phyloP scores from a whole-genome alignment of 2,888 invertebrate species.

The Hypomecis punctinalis region DNA sequence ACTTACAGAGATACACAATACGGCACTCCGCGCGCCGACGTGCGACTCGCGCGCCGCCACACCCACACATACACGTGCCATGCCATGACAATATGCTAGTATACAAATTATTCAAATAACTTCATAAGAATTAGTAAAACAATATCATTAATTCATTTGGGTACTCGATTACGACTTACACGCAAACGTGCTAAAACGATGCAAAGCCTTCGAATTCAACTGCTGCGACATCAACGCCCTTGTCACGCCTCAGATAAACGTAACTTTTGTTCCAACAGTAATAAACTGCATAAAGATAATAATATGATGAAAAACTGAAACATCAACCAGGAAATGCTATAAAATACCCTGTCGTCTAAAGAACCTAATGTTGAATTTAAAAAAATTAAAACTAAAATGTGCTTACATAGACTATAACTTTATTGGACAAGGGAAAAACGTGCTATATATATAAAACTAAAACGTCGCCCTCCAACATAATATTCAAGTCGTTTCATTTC shows the following conservation, averaged over 20 bases:
- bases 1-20: slow-evolving; percentile 53
- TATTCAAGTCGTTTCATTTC: slow-evolving; percentile 38
- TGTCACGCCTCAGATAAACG: slow-evolving; percentile 48
- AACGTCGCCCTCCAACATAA: slow-evolving; percentile 30
- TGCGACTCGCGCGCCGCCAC: slow-evolving; percentile 17
- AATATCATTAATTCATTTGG: slow-evolving; percentile 68
- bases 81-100: slow-evolving; percentile 39
- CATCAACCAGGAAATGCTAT: slow-evolving; percentile 56
- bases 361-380: slow-evolving; percentile 43
- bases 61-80: slow-evolving; percentile 30
- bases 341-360: slow-evolving; percentile 68
- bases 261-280: slow-evolving; percentile 32
- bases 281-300: slow-evolving; percentile 38
- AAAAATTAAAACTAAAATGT: slow-evolving; percentile 37
- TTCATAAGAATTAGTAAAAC: slow-evolving; percentile 71
- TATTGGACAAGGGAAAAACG: slow-evolving; percentile 28
- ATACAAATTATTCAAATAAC: slow-evolving; percentile 55
- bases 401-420: slow-evolving; percentile 28
- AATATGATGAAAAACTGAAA: slow-evolving; percentile 36
- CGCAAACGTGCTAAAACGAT: slow-evolving; percentile 47
- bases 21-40: slow-evolving; percentile 47
- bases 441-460: slow-evolving; percentile 36
- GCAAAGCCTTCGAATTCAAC: slow-evolving; percentile 19
- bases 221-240: slow-evolving; percentile 36
- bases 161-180: slow-evolving; percentile 52